phyloP scores from a whole-genome alignment of 2,797 vertebrate species.

The Apogon hyalosoma region DNA sequence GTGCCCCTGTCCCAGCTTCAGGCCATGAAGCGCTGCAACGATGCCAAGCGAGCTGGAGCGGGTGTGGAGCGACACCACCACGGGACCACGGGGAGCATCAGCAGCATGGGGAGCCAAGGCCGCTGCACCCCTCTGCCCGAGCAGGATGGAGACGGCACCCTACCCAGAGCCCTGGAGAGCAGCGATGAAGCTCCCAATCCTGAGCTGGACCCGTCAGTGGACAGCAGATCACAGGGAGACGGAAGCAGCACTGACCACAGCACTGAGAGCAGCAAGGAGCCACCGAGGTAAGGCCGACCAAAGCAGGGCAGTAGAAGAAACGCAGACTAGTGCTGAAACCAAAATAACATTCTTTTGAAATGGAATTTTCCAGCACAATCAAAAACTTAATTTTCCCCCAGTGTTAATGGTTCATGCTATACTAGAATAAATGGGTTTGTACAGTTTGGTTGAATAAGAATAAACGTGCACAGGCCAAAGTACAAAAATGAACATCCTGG shows the following conservation, averaged over 20 bases:
- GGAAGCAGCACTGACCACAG: slow-evolving; percentile 76
- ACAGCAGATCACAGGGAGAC: slow-evolving; percentile 67
- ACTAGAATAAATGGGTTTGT: too few relatives aligned
- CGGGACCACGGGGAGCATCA: slow-evolving; percentile 73
- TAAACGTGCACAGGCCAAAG: too few relatives aligned
- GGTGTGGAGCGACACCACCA: slow-evolving; percentile 64
- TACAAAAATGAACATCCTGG: too few relatives aligned
- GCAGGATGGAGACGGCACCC: slow-evolving; percentile 57
- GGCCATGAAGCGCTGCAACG: slow-evolving; percentile 87
- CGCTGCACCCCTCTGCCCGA: slow-evolving; percentile 78
- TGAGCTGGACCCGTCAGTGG: slow-evolving; percentile 65
- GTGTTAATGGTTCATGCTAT: too few relatives aligned
- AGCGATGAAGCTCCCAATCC: slow-evolving; percentile 46
- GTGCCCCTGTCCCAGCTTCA: slow-evolving; percentile 92
- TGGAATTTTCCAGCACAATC: too few relatives aligned
- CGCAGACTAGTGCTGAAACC: too few relatives aligned
- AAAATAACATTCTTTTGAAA: too few relatives aligned
- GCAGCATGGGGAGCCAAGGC: slow-evolving; percentile 78
- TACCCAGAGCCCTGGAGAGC: slow-evolving; percentile 56
- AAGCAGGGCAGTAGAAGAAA: background rate
- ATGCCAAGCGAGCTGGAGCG: slow-evolving; percentile 71
- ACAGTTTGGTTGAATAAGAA: too few relatives aligned
- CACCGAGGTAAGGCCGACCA: slow-evolving; percentile 82
- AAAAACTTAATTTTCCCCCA: too few relatives aligned
- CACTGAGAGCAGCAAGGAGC: slow-evolving; percentile 80